Conservation (phyloP, 2,797 vertebrate genomes). For the Sebastiscus tertius region DNA sequence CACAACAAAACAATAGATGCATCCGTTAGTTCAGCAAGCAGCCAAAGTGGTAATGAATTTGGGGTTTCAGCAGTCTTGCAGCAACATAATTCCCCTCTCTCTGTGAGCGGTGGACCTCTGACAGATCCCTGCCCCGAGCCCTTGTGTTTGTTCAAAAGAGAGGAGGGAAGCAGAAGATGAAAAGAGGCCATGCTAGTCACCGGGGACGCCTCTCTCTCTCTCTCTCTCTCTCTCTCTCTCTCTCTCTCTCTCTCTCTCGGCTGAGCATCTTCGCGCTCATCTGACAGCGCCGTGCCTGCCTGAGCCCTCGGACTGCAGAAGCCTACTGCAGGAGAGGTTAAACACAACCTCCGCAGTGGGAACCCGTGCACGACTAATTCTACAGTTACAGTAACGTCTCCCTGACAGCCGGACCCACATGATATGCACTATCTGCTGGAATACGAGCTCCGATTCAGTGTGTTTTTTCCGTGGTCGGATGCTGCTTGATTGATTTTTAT, state of each 20-base stretch:
- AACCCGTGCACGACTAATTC: conserved; percentile 46
- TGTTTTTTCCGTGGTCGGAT: conserved; percentile 36
- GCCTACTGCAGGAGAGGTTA: conserved; percentile 66
- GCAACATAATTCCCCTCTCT: conserved; percentile 37
- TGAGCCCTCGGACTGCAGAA: conserved; percentile 48
- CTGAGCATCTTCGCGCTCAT: conserved; percentile 35
- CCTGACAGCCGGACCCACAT: conserved; percentile 20
- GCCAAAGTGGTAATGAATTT: conserved; percentile 46
- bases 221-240: conserved; percentile 14
- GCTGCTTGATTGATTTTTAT: conserved; percentile 63
- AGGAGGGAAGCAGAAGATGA: conserved; percentile 73
- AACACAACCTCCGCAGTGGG: conserved; percentile 51
- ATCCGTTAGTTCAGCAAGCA: conserved; percentile 12
- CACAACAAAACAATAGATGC: conserved; percentile 31
- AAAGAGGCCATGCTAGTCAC: conserved; percentile 77
- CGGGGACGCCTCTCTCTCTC: conserved; percentile 57
- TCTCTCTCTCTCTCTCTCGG: conserved; percentile 31
- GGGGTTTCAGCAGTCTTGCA: conserved; percentile 47
- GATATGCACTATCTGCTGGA: conserved; percentile 47
- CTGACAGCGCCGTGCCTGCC: conserved; percentile 39
- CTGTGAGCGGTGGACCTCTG: conserved; percentile 67
- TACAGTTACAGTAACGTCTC: conserved; percentile 56
- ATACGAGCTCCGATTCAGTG: conserved; percentile 38
- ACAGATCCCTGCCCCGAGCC: conserved; percentile 61
- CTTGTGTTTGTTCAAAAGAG: conserved; percentile 75